Percentiles rank a stretch among this genome's conserved stretches.
phyloP scores from a whole-genome alignment of 1,140 invertebrate species.

The Diachasmimorpha longicaudata region DNA sequence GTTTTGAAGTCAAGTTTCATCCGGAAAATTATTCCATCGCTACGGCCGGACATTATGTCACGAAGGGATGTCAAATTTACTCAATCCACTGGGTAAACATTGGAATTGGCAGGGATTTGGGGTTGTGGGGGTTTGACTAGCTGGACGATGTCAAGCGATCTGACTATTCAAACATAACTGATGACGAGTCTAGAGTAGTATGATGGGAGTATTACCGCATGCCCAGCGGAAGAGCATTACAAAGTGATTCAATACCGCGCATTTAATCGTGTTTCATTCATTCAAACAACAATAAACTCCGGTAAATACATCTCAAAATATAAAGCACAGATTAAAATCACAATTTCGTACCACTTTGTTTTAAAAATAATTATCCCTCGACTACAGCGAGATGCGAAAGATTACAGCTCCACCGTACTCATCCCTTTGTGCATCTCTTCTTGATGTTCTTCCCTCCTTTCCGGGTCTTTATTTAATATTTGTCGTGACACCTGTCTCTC shows the following conservation, averaged over 20 bases:
- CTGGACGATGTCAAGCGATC: not conserved
- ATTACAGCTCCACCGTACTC: conserved; percentile 15
- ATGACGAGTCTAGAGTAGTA: not conserved
- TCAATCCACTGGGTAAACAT: not conserved
- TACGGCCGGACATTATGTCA: not conserved
- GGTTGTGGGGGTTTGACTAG: not conserved
- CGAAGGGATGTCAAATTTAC: not conserved
- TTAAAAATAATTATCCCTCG: not conserved
- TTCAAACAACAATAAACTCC: no score
- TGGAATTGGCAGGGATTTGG: not conserved
- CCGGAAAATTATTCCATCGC: not conserved
- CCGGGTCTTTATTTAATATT: not conserved
- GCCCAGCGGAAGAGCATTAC: not conserved
- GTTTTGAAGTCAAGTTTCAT: not conserved
- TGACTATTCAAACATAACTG: conserved; percentile 9
- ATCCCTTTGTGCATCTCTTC: conserved; percentile 10
- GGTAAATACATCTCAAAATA: no score
- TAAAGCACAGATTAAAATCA: not conserved
- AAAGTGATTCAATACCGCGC: no score
- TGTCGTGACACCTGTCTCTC: not conserved
- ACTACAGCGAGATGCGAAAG: not conserved
- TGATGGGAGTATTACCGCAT: not conserved
- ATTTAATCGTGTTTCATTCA: no score
- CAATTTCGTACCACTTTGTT: conserved; percentile 16
- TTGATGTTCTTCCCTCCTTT: not conserved